Evolutionary conservation across 2,888 invertebrate species (phyloP), one percentile per base, ranked within the genome.

Genomic region (Agonopterix alstromeriana): DNA sequence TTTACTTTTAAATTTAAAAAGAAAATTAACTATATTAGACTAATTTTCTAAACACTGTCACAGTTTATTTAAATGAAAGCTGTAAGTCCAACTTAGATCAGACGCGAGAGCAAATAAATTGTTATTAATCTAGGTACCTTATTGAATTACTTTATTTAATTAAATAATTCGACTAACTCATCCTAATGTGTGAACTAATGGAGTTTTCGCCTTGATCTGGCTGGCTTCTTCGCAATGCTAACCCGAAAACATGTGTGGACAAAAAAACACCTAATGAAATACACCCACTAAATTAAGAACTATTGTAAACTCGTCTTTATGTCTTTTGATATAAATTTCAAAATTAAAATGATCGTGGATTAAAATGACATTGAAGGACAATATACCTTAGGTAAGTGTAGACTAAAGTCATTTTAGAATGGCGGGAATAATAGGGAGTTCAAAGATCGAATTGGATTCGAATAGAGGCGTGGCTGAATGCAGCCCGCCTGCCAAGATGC

Each of bases 81-180:
- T 55, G 54, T 55, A 60, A 71, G 58, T 69, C 61, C 61, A 64
- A 66, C 68, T 60, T 62, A 70, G 65, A 80, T 78, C 12, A 7
- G 8, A 69, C 74, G 70, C 73, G 58, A 53, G 65, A 60, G 61
- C 65, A 67, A 54, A 44, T 60, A 78, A 27, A 83, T 82, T 79
- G 80, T 80, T 86, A 87, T 86, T 85, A 87, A 86, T 85, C 67
- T 83, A 76, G 27, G 73, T 56, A 68, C 70, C 77, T 88, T 88
- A 88, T 88, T 87, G 75, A 84, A 88, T 88, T 87, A 88, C 85
- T 81, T 80, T 78, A 79, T 77, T 69, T 85, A 88, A 88, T 88
- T 87, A 77, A 78, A 84, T 86, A 84, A 87, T 86, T 84, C 78
- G 74, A 81, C 86, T 87, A 87, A 88, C 84, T 82, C 79, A 67